A percentile compares a stretch with the other conserved stretches of the same genome.
These are phyloP conservation scores for Myiozetetes cayanensis DNA, from an alignment of 2,113 vertebrate species.

Conservation along the genomic window DNA sequence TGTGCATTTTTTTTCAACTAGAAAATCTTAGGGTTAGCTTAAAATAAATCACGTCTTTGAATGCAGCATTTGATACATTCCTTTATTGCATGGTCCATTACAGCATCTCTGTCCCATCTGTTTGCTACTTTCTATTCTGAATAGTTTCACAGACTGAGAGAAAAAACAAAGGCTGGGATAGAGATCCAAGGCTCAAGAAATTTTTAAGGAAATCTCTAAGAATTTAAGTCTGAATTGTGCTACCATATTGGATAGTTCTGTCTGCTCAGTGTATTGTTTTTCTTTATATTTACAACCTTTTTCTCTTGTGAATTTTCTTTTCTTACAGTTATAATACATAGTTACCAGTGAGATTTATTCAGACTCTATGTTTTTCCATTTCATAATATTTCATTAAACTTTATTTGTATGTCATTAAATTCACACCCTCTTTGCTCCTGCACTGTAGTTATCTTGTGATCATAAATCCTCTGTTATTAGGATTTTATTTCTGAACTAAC, in stretches of 20 bases:
- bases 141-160: not conserved
- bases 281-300: constrained; percentile 11
- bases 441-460: constrained; percentile 62
- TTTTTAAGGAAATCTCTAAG: not conserved
- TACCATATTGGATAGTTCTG: not conserved
- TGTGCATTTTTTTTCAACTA: not conserved
- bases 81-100: not conserved
- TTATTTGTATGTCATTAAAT: constrained; percentile 66
- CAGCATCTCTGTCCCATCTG: not conserved
- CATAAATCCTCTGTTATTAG: constrained; percentile 65
- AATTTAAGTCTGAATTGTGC: not conserved
- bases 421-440: constrained; percentile 5
- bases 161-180: not conserved
- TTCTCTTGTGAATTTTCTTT: constrained; percentile 17
- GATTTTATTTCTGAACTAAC: constrained; percentile 67
- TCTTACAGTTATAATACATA: constrained; percentile 21
- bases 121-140: not conserved
- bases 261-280: not conserved
- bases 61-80: not conserved
- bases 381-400: constrained; percentile 70
- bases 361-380: constrained; percentile 61
- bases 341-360: constrained; percentile 51
- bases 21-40: not conserved
- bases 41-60: not conserved
- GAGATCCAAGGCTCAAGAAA: not conserved